Evolutionary conservation across 2,797 vertebrate genomes (phyloP), one percentile per base, ranked within the genome.

Genomic region (Discoglossus pictus): DNA sequence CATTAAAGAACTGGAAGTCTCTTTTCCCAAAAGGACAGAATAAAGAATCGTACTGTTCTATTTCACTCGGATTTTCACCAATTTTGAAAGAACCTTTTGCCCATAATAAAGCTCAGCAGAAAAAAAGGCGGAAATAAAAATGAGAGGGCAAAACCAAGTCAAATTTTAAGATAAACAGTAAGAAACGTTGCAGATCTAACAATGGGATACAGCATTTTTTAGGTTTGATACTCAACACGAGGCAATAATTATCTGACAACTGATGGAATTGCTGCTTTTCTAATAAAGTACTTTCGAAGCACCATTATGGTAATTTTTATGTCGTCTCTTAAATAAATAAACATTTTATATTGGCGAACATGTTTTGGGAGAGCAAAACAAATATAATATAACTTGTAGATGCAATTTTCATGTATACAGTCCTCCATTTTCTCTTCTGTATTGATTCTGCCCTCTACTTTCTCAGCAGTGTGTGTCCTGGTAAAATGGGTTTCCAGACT

Each of bases 1-100:
- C 75, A 68, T 76, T 80, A 74, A 78, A 74, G 74, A 55, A 68
- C 31, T 78, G 62, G 59, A 62, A 60, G 65, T 18, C 61, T 68
- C 1, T 65, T 74, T 51, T 71, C 68, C 68, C 76, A 4, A 11
- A 66, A 60, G 34, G 70, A 65, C 62, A 68, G 56, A 0, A 17
- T 54, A 61, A 75, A 68, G 54, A 42, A 25, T 64, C 73, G 62
- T 69, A 73, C 71, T 76, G 38, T 56, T 24, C 81, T 52, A 65
- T 60, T 80, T 78, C 72, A 50, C 51, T 13, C 72, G 69, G 47
- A 70, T 68, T 71, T 21, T 34, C 54, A 72, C 66, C 72, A 46
- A 65, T 73, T 79, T 73, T 75, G 64, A 65, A 74, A 80, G 78
- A 59, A 72, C 54, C 58, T 23, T 50, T 46, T 76, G 27, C 62